Evolutionary conservation across 2,797 vertebrate genomes (phyloP).

Genomic region (Gadopsis marmoratus): DNA sequence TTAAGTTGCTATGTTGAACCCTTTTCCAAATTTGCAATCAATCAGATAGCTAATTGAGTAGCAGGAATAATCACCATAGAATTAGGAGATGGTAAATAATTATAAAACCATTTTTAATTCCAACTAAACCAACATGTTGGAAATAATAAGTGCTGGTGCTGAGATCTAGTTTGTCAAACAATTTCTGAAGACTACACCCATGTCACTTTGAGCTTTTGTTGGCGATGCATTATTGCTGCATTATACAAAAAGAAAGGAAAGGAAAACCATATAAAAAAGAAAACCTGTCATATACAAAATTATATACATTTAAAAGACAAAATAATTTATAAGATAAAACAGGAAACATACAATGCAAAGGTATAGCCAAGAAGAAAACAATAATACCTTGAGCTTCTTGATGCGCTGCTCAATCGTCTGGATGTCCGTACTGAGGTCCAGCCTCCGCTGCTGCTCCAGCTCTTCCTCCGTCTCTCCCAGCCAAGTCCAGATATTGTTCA

Average conservation of each 20-base stretch:
- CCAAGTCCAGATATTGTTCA: conserved; percentile 90
- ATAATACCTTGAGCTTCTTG: conserved; percentile 92
- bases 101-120: background rate
- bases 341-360: background rate
- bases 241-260: background rate
- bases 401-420: conserved; percentile 92
- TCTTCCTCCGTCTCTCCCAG: conserved; percentile 89
- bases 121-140: background rate
- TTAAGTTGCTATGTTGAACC: background rate
- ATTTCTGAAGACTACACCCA: background rate
- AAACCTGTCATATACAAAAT: background rate
- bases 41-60: background rate
- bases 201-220: background rate
- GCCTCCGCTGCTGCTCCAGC: conserved; percentile 86
- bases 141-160: background rate
- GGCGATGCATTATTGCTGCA: background rate
- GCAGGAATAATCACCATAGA: background rate
- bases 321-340: background rate
- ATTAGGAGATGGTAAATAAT: background rate
- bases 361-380: background rate
- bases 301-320: background rate
- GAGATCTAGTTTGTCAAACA: background rate
- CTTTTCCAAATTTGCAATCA: too few relatives aligned
- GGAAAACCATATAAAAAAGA: background rate
- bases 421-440: conserved; percentile 92